phyloP scores from a whole-genome alignment of 1,140 invertebrate species.

The Drosophila equinoxialis region DNA sequence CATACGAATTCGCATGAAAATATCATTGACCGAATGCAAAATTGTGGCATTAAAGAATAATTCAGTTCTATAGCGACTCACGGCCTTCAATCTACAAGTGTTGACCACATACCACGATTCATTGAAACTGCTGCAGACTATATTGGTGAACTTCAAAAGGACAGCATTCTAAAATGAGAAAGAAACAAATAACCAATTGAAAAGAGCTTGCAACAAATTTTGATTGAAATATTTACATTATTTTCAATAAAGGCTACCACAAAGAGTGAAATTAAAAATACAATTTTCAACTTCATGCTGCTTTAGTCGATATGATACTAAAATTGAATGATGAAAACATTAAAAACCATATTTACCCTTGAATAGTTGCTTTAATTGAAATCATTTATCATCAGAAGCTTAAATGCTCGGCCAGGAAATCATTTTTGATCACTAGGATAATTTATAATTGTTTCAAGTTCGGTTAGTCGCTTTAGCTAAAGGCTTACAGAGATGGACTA shows the following conservation, averaged over 20 bases:
- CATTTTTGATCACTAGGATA: no score
- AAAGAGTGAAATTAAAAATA: background rate
- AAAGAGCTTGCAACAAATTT: background rate
- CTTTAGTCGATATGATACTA: background rate
- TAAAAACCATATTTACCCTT: background rate
- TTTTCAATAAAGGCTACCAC: background rate
- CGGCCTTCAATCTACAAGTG: conserved; percentile 23
- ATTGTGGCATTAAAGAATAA: conserved; percentile 18
- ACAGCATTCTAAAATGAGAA: conserved; percentile 3
- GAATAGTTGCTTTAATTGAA: background rate
- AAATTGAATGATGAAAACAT: background rate
- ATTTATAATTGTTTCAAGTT: no score
- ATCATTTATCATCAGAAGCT: background rate
- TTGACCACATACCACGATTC: conserved; percentile 39
- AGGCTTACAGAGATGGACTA: no score
- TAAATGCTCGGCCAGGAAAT: no score
- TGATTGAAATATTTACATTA: background rate
- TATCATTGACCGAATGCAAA: conserved; percentile 13
- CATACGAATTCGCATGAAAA: background rate
- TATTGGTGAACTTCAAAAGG: conserved; percentile 21
- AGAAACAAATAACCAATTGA: background rate
- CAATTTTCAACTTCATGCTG: background rate
- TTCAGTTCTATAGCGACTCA: conserved; percentile 16
- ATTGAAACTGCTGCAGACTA: conserved; percentile 28
- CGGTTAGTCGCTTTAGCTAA: no score